These are phyloP conservation scores for Epizoanthus stellaris DNA, from an alignment of 92 coral and sea anemone species.

Conservation along the genomic window DNA sequence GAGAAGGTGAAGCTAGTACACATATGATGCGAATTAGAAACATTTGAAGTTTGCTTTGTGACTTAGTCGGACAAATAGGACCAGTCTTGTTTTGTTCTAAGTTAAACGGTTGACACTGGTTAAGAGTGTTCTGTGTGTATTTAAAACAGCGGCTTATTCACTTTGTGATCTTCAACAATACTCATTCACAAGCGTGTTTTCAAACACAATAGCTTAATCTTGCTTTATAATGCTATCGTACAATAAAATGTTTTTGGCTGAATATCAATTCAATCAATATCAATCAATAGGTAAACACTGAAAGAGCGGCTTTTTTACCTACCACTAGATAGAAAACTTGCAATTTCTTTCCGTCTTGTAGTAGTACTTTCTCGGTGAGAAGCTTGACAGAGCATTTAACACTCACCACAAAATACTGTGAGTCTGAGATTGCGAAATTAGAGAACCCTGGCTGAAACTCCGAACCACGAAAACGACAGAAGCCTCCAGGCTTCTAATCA, in stretches of 20 bases:
- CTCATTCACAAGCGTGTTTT: neutral
- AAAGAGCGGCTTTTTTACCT: neutral
- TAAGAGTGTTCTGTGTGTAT: neutral
- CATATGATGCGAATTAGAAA: no score
- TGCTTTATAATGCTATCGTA: neutral
- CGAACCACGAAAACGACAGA: neutral
- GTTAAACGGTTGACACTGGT: neutral
- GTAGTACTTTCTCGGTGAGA: neutral
- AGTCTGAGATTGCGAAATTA: neutral
- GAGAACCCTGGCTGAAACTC: neutral
- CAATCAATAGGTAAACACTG: neutral
- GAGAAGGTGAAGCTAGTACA: neutral
- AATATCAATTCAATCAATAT: neutral
- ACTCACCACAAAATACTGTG: neutral
- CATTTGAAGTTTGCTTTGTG: neutral
- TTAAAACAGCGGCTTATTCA: neutral
- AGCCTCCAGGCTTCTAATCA: neutral
- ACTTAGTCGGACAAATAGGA: neutral
- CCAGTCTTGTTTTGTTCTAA: constrained; percentile 6
- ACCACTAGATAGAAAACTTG: neutral
- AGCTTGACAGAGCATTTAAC: neutral
- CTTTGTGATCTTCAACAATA: constrained; percentile 25
- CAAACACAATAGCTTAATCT: constrained; percentile 24
- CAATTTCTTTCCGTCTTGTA: neutral
- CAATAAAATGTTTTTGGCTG: neutral